These are phyloP conservation scores for Cecidostiba fungosa DNA, from an alignment of 2,888 invertebrate species.

Conservation along the genomic window DNA sequence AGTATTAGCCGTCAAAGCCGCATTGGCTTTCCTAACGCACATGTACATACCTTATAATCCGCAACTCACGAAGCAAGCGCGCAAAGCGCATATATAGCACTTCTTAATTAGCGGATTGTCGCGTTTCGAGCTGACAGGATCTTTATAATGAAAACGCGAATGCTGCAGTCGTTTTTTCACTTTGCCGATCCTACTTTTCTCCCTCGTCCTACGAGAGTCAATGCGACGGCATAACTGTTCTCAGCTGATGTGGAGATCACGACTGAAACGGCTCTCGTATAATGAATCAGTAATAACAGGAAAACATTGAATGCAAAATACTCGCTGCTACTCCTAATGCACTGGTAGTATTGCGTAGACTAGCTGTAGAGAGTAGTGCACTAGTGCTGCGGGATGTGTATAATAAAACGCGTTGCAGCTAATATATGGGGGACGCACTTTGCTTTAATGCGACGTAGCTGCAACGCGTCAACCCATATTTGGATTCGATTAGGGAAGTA, in stretches of 20 bases:
- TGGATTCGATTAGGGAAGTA: not conserved
- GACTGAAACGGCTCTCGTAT: not conserved
- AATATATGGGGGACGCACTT: not conserved
- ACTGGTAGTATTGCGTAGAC: not conserved
- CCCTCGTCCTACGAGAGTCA: not conserved
- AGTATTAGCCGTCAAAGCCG: not conserved
- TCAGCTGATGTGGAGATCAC: not conserved
- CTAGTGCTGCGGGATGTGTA: not conserved
- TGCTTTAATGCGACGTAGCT: not conserved
- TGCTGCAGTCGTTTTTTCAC: too few relatives aligned
- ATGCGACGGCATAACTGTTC: slow-evolving; percentile 2
- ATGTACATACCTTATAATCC: not conserved
- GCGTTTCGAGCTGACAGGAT: not conserved
- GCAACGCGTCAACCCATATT: not conserved
- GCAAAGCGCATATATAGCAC: not conserved
- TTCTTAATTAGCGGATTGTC: slow-evolving; percentile 48
- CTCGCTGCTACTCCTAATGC: not conserved
- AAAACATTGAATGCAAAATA: slow-evolving; percentile 17
- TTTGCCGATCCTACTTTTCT: not conserved
- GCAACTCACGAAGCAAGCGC: not conserved
- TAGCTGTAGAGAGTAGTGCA: not conserved
- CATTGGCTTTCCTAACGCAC: not conserved
- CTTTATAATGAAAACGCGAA: slow-evolving; percentile 11
- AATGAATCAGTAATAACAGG: slow-evolving; percentile 8
- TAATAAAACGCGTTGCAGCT: not conserved